These are phyloP conservation scores for Stictonetta naevosa DNA, from an alignment of 2,113 vertebrate genomes.

Conservation along the genomic window DNA sequence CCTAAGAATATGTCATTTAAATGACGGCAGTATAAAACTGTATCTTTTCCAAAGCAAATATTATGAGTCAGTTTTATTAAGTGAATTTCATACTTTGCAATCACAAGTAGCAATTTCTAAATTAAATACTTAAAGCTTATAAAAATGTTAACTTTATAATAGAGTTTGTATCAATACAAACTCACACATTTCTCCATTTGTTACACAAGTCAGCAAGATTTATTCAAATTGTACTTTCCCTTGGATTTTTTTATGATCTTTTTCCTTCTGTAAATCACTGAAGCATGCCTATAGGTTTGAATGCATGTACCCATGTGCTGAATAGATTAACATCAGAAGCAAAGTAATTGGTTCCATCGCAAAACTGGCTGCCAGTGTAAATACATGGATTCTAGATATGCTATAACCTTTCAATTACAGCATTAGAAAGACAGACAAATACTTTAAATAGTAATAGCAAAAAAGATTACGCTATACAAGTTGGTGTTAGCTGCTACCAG, in stretches of 20 bases:
- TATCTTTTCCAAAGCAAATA: not conserved
- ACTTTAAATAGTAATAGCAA: not conserved
- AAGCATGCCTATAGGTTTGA: not conserved
- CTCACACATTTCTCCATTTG: not conserved
- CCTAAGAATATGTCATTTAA: not conserved
- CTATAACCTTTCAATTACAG: slow-evolving; percentile 28
- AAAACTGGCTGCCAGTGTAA: slow-evolving; percentile 2
- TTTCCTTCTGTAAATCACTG: not conserved
- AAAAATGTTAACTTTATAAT: not conserved
- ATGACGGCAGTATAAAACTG: not conserved
- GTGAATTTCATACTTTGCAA: not conserved
- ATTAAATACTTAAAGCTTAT: not conserved
- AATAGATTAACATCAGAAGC: slow-evolving; percentile 18
- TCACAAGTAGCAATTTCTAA: slow-evolving; percentile 18
- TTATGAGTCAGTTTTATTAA: not conserved
- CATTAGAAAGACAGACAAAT: slow-evolving; percentile 10
- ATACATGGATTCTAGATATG: not conserved
- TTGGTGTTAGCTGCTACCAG: not conserved
- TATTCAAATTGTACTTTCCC: not conserved
- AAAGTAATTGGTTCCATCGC: not conserved
- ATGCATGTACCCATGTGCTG: accelerated
- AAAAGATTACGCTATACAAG: not conserved
- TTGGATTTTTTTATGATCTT: not conserved
- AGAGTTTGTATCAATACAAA: not conserved
- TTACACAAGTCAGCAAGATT: not conserved